These are phyloP conservation scores for Chloroclysta siterata DNA, from an alignment of 2,888 invertebrate species.

Conservation along the genomic window DNA sequence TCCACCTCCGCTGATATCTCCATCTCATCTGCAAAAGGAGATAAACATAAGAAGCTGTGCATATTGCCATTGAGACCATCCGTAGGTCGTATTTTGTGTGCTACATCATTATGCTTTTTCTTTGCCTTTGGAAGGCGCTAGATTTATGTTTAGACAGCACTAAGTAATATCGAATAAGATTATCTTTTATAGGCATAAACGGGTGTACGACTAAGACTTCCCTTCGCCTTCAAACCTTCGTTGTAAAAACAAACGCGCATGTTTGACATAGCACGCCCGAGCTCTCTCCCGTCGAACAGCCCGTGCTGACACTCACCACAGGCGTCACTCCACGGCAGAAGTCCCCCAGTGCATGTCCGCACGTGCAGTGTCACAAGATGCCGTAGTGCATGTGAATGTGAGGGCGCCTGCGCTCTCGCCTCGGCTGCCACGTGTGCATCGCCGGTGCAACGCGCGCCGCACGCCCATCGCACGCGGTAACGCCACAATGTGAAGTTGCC, in stretches of 20 bases:
- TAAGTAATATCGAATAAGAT: not conserved
- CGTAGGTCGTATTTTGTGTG: not conserved
- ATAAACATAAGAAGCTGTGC: not conserved
- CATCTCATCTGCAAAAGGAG: conserved; percentile 12
- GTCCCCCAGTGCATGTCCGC: conserved; percentile 13
- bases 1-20: conserved; percentile 30
- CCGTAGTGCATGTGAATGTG: not conserved
- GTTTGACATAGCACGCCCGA: too few species aligned
- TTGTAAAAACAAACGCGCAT: not conserved
- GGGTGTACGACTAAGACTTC: not conserved
- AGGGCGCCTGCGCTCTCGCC: not conserved
- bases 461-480: conserved; percentile 57
- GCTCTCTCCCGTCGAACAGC: not conserved
- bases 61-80: too few species aligned
- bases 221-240: not conserved
- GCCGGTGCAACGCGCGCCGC: conserved; percentile 45
- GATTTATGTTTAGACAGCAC: too few species aligned
- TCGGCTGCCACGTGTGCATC: conserved; percentile 4
- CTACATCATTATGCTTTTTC: not conserved
- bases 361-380: conserved; percentile 12
- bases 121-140: too few species aligned
- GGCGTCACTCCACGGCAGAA: conserved; percentile 6
- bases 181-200: not conserved
- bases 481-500: conserved; percentile 64
- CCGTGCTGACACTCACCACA: conserved; percentile 3